Base-by-base conservation (phyloP, 2,113 vertebrate genomes). In the Mystacornis crossleyi region DNA sequence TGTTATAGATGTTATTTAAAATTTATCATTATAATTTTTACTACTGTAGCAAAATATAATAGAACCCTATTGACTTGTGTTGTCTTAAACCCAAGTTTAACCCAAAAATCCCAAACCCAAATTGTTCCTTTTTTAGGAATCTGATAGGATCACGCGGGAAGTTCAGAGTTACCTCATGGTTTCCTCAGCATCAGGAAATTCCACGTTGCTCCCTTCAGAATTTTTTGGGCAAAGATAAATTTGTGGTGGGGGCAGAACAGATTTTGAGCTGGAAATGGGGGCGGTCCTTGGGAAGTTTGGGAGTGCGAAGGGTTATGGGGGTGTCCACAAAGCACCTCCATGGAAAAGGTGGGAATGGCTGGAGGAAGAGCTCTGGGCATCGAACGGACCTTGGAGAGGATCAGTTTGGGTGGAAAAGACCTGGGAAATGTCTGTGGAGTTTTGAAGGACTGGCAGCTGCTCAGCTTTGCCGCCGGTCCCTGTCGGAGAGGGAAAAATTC, bases 111-210 rank as follows among this genome's bases (percentile, higher is more conserved):
- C 18, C 23, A 40, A 58, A 2, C 8, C 25, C 24, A 31, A 25
- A 7, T 13, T 3, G 1, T 14, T 43, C 5, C 14, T 31, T 9
- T 23, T 29, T 29, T 26, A 40, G n/a, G 21, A 64, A 23, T 42
- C 43, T 34, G 24, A 24, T 8, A 8, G 28, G 12, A 14, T 26
- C 0, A 1, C 14, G 21, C 4, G 8, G 16, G 3, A 20, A 3
- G 7, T 28, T 70, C 18, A 45, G 34, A 48, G 20, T 61, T 25
- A 48, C 19, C 24, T 66, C 9, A 7, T 15, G 12, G 14, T 48
- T 90, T 92, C 8, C 6, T 43, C n/a, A 31, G 31, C n/a, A 33
- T 60, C 36, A 57, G 18, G 31, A 62, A 74, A 70, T 70, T 40
- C 42, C 6, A 1, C 31, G 61, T 78, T 74, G 1, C 4, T 24